These are phyloP conservation scores for Balanococcus diminutus DNA, from an alignment of 2,888 invertebrate species.

Conservation along the genomic window DNA sequence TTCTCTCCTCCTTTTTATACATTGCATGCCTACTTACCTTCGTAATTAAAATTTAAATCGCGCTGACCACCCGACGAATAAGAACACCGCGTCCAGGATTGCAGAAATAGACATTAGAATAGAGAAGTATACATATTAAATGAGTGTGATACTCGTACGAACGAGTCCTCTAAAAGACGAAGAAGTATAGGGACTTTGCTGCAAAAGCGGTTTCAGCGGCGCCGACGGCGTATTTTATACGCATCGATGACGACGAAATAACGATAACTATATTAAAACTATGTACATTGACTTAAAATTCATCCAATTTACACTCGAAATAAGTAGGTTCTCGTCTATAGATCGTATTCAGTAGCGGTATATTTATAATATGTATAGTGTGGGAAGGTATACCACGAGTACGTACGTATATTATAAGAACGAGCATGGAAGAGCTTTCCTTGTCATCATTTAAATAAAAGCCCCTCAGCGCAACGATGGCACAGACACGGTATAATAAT, in stretches of 20 bases:
- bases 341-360: too few relatives aligned
- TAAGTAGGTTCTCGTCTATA: background rate
- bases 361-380: too few relatives aligned
- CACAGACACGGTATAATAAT: background rate
- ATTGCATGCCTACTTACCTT: too few relatives aligned
- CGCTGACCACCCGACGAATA: too few relatives aligned
- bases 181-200: background rate
- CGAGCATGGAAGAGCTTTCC: background rate
- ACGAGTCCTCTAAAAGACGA: background rate
- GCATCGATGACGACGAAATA: background rate
- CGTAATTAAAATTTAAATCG: too few relatives aligned
- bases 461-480: background rate
- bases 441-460: conserved; percentile 17
- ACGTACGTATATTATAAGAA: background rate
- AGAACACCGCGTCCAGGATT: too few relatives aligned
- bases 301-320: conserved; percentile 25
- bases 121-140: background rate
- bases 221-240: background rate
- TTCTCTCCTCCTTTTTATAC: too few relatives aligned
- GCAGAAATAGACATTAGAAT: too few relatives aligned
- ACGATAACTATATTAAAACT: background rate
- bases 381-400: background rate
- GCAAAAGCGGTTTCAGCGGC: background rate
- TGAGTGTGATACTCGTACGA: background rate
- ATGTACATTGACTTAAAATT: conserved; percentile 6